Evolutionary conservation across 2,888 invertebrate genomes (phyloP), one percentile per base, ranked within the genome.

Genomic region (Acanthacorydalis orientalis): DNA sequence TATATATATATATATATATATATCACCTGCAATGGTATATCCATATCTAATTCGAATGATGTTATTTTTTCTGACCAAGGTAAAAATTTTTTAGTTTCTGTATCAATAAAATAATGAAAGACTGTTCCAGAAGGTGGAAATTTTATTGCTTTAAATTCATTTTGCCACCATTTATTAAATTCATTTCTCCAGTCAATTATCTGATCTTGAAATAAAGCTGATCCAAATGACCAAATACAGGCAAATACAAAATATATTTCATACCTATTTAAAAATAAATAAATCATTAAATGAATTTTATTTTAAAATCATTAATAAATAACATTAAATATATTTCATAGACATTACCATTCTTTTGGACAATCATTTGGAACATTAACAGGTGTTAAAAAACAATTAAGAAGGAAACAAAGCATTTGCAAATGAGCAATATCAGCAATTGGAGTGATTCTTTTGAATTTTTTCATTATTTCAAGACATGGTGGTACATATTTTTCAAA

Each of bases 401-500:
- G 70, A 34, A 96, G 68, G 59, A 80, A 82, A 59, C 91, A 92
- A 7, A 92, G 74, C 74, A 90, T 86, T 63, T 86, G 79, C 44
- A 96, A 74, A 60, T 92, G 90, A 47, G 87, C 84, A 54, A 93
- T 80, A 60, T 93, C 93, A 0, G 85, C 83, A 15, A 95, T 78
- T 0, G 92, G 92, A 0, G 91, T 92, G 47, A 95, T 85, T 57
- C 84, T 85, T 64, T 91, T 93, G 60, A 91, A 83, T 57, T 78
- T 80, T 53, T 81, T 78, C 23, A 76, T 61, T 0, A 77, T 75
- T 50, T 95, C 93, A 48, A 93, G 66, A 51, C 89, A 73, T 0
- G 82, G 69, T 0, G 92, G 91, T 38, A 95, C 80, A 61, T 95
- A 95, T 61, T 92, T 95, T 60, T 95, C 93, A 60, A 95, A 93